Evolutionary conservation across 1,140 invertebrate genomes (phyloP).

Genomic region (Manduca sexta): DNA sequence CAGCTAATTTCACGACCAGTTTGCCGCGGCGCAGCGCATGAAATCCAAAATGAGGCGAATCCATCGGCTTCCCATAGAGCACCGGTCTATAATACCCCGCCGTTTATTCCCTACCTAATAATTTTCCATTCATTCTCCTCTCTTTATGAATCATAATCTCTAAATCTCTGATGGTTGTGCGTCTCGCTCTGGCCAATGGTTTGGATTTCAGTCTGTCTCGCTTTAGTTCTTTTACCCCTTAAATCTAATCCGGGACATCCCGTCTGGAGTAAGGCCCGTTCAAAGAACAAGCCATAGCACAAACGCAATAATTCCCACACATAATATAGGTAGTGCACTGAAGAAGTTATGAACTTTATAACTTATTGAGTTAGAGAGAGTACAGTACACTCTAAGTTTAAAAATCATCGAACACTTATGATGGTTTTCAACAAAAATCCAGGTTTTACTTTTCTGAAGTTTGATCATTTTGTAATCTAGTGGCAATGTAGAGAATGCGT

Average conservation of each 20-base stretch:
- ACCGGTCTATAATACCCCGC: constrained; percentile 39
- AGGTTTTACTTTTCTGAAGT: too few species aligned
- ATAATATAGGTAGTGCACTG: background rate
- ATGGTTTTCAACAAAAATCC: too few species aligned
- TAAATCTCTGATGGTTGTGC: constrained; percentile 61
- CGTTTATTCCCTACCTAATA: constrained; percentile 44
- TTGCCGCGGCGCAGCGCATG: constrained; percentile 22
- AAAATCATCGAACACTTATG: too few species aligned
- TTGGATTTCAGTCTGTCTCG: constrained; percentile 28
- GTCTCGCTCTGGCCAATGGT: constrained; percentile 39
- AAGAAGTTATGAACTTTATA: background rate
- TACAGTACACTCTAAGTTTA: too few species aligned
- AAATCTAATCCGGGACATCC: constrained; percentile 69
- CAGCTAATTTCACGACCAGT: constrained; percentile 36
- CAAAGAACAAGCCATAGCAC: constrained; percentile 43
- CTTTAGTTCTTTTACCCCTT: constrained; percentile 66
- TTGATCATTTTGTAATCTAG: too few species aligned
- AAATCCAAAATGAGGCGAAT: constrained; percentile 36
- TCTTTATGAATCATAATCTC: constrained; percentile 74
- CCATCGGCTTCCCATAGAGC: constrained; percentile 34
- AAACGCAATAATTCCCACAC: too few species aligned
- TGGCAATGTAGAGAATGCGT: too few species aligned
- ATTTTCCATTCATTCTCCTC: constrained; percentile 72
- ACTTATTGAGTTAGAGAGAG: background rate
- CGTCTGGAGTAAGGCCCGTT: constrained; percentile 48